Evolutionary conservation across 2,888 invertebrate genomes (phyloP).

Genomic region (Eucera pruinosa): DNA sequence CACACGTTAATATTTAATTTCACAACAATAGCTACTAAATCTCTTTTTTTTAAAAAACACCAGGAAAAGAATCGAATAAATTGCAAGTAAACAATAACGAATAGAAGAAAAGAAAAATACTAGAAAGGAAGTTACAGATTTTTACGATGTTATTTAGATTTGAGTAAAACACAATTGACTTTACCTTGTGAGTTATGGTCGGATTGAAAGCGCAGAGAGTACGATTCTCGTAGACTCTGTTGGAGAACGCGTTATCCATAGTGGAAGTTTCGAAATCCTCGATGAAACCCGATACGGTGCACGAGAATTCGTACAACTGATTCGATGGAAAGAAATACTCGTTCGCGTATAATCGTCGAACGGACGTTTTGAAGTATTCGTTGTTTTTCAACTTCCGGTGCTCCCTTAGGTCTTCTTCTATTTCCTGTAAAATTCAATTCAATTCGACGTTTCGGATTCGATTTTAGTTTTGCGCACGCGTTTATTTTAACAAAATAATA

Average conservation of each 20-base stretch:
- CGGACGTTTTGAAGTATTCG: conserved; percentile 86
- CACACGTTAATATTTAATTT: too few relatives aligned
- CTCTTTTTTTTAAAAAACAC: too few relatives aligned
- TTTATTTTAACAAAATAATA: too few relatives aligned
- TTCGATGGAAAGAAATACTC: conserved; percentile 88
- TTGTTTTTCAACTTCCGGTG: conserved; percentile 86
- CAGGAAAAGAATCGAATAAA: too few relatives aligned
- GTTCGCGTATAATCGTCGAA: conserved; percentile 86
- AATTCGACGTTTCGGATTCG: too few relatives aligned
- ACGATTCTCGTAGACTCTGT: conserved; percentile 49
- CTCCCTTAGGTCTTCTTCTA: conserved; percentile 84
- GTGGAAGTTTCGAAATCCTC: conserved; percentile 58
- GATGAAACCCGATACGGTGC: conserved; percentile 51
- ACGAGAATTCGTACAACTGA: conserved; percentile 83
- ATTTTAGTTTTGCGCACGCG: too few relatives aligned
- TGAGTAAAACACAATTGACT: too few relatives aligned
- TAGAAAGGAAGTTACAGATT: too few relatives aligned
- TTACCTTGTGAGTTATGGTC: conserved; percentile 18
- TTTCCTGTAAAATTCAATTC: conserved; percentile 35
- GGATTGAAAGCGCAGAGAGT: conserved; percentile 66
- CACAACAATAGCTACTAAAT: too few relatives aligned
- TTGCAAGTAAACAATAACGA: too few relatives aligned
- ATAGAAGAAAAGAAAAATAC: too few relatives aligned
- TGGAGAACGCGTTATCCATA: conserved; percentile 20
- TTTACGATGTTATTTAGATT: too few relatives aligned